These are phyloP conservation scores for Eueremaeus valkanovi DNA, from an alignment of 2,888 invertebrate genomes.

Conservation along the genomic window DNA sequence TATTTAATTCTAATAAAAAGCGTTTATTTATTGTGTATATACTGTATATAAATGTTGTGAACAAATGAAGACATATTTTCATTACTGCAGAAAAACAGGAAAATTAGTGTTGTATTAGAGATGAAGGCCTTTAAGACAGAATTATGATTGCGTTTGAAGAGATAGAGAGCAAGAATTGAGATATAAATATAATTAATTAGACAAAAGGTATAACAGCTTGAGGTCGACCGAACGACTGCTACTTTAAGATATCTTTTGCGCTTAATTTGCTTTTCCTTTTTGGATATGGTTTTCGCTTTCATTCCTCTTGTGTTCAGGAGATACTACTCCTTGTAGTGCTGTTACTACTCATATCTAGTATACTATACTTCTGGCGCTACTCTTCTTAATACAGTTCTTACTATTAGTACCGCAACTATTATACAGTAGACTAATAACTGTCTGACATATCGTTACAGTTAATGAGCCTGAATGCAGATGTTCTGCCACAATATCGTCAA, in stretches of 20 bases:
- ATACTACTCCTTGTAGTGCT: not conserved
- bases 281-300: slow-evolving; percentile 1
- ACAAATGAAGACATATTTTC: slow-evolving; percentile 8
- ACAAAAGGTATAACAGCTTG: not conserved
- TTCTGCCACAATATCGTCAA: slow-evolving; percentile 96
- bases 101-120: not conserved
- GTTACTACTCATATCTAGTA: not conserved
- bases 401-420: not conserved
- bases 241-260: not conserved
- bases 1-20: too few relatives aligned
- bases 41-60: too few relatives aligned
- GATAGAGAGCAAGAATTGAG: not conserved
- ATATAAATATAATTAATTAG: slow-evolving; percentile 28
- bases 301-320: not conserved
- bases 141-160: not conserved
- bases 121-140: not conserved
- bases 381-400: not conserved
- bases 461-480: slow-evolving; percentile 97
- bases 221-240: not conserved
- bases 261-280: slow-evolving; percentile 26
- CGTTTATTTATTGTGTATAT: too few relatives aligned
- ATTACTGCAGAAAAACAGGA: not conserved
- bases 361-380: not conserved
- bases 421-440: not conserved
- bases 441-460: slow-evolving; percentile 59